Evolutionary conservation across 1,140 invertebrate genomes (phyloP).

Genomic region (Agrypnia vestita): DNA sequence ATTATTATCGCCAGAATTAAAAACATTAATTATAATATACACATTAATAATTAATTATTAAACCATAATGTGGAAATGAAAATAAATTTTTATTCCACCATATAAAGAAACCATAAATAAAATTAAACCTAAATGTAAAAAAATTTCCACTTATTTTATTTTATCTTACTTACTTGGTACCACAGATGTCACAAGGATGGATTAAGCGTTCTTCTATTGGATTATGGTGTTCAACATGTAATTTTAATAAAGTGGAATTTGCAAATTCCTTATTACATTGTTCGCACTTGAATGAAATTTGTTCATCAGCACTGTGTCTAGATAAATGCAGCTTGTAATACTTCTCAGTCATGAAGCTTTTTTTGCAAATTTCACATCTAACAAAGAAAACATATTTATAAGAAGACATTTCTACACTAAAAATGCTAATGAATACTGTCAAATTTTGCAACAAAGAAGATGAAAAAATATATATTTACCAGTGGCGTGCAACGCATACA

Average conservation of each 20-base stretch:
- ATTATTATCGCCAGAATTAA: too few species aligned
- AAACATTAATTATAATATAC: too few species aligned
- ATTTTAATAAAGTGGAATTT: slow-evolving; percentile 40
- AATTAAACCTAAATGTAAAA: slow-evolving; percentile 16
- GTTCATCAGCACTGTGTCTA: slow-evolving; percentile 39
- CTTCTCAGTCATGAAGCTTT: slow-evolving; percentile 44
- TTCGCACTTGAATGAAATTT: slow-evolving; percentile 43
- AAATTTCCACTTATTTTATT: not conserved
- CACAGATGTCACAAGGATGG: slow-evolving; percentile 54
- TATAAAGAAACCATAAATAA: not conserved
- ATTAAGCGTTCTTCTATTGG: slow-evolving; percentile 52
- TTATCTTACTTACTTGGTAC: slow-evolving; percentile 42
- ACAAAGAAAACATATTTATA: slow-evolving; percentile 27
- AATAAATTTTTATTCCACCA: not conserved
- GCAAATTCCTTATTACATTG: slow-evolving; percentile 51
- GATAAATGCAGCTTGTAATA: slow-evolving; percentile 36
- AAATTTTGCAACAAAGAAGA: too few species aligned
- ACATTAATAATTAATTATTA: too few species aligned
- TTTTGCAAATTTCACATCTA: slow-evolving; percentile 49
- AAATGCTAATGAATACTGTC: too few species aligned
- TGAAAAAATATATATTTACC: too few species aligned
- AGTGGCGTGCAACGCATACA: too few species aligned
- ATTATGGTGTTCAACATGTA: slow-evolving; percentile 52
- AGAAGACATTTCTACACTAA: too few species aligned
- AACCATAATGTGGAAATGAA: too few species aligned